Percentiles rank a stretch among this genome's conserved stretches.
Conservation (phyloP, 2,888 invertebrate species). For the Tetrapedia diversipes region DNA sequence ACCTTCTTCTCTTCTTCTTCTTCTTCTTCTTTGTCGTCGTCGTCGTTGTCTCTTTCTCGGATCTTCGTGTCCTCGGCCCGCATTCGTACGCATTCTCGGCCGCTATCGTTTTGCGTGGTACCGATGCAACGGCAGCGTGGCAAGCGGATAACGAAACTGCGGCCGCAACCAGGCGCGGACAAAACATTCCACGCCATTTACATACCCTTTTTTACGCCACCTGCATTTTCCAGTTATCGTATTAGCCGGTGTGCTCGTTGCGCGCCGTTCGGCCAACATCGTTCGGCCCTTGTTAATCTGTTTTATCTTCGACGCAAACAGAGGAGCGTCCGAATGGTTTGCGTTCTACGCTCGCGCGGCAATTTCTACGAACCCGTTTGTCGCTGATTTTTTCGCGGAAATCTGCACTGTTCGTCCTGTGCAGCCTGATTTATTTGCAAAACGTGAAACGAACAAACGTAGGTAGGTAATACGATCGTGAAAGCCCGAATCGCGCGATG, state of each 20-base stretch:
- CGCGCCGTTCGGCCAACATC: slow-evolving; percentile 1
- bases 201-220: slow-evolving; percentile 47
- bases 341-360: background rate
- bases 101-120: slow-evolving; percentile 47
- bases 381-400: background rate
- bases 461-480: too few relatives aligned
- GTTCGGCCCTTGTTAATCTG: slow-evolving; percentile 43
- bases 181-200: slow-evolving; percentile 51
- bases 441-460: background rate
- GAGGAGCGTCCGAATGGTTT: slow-evolving; percentile 23
- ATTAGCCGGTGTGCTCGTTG: slow-evolving; percentile 37
- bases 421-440: slow-evolving; percentile 11
- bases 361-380: slow-evolving; percentile 15
- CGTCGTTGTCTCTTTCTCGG: too few relatives aligned
- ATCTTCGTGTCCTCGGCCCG: slow-evolving; percentile 24
- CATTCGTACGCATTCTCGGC: slow-evolving; percentile 39
- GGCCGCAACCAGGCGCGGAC: slow-evolving; percentile 7
- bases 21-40: too few relatives aligned
- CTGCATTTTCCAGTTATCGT: slow-evolving; percentile 45
- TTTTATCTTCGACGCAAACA: slow-evolving; percentile 40
- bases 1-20: slow-evolving; percentile 34
- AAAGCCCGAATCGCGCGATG: background rate
- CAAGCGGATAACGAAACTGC: slow-evolving; percentile 40
- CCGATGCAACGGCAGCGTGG: background rate
- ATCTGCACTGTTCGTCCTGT: background rate